phyloP scores from a whole-genome alignment of 2,888 invertebrate species.

The Erannis defoliaria region DNA sequence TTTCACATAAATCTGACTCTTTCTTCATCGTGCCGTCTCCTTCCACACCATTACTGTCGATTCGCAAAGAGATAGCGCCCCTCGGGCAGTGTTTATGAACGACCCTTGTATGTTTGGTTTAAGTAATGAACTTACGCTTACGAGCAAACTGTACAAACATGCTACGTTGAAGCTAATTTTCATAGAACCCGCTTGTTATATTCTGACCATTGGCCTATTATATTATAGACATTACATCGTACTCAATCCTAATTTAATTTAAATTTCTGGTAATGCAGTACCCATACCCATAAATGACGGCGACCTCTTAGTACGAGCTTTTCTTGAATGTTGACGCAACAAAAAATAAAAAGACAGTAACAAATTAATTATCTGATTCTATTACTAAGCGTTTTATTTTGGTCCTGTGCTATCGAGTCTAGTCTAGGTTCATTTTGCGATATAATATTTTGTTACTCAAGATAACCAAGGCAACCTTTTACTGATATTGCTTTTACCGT shows the following conservation, averaged over 20 bases:
- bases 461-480: no score
- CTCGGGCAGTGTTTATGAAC: slow-evolving; percentile 59
- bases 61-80: slow-evolving; percentile 58
- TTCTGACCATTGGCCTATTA: neutral
- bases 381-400: no score
- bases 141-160: slow-evolving; percentile 32
- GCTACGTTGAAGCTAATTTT: slow-evolving; percentile 1
- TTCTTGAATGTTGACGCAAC: no score
- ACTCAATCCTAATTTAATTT: neutral
- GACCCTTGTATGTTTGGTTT: slow-evolving; percentile 52
- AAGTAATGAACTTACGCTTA: slow-evolving; percentile 55
- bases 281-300: no score
- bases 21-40: slow-evolving; percentile 54
- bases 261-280: no score
- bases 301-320: no score
- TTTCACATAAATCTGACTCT: neutral
- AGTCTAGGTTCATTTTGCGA: no score
- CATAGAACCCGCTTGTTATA: neutral
- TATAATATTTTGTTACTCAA: no score
- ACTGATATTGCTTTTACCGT: no score
- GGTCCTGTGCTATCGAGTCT: no score
- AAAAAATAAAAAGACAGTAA: no score
- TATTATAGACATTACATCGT: neutral
- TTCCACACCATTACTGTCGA: slow-evolving; percentile 57
- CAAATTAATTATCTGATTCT: no score